phyloP scores from a whole-genome alignment of 2,797 vertebrate species.

The Sebastes glaucus region DNA sequence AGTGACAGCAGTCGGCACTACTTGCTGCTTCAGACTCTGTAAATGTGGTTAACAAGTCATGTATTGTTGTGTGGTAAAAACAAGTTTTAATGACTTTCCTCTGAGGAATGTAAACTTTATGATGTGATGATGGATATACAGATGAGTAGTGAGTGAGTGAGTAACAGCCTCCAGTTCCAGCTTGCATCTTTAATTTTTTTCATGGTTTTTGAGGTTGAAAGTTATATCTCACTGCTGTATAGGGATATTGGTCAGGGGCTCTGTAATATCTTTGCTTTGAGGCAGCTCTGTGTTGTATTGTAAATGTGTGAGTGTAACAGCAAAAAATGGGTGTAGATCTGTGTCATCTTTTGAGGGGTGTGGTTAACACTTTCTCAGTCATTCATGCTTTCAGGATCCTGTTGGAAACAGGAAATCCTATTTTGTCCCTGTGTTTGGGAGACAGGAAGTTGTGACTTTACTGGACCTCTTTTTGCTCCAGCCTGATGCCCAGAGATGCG shows the following conservation, averaged over 20 bases:
- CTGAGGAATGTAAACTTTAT: not conserved
- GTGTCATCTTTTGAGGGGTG: slow-evolving; percentile 8
- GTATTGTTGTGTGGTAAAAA: not conserved
- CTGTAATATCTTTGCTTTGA: not conserved
- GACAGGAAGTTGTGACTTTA: slow-evolving; percentile 54
- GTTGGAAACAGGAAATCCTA: slow-evolving; percentile 69
- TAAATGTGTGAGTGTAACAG: not conserved
- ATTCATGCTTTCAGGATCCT: slow-evolving; percentile 58
- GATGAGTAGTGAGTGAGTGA: not conserved
- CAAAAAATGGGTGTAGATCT: not conserved
- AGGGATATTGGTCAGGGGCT: not conserved
- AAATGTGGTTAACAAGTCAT: not conserved
- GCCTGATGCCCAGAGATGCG: not conserved
- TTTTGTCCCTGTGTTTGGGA: slow-evolving; percentile 36
- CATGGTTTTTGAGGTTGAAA: not conserved
- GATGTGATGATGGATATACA: not conserved
- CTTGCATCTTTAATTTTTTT: not conserved
- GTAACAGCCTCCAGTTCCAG: not conserved
- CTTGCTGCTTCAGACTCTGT: not conserved
- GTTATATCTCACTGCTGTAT: not conserved
- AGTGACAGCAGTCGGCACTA: not conserved
- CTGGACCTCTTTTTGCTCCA: not conserved
- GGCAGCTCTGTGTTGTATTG: not conserved
- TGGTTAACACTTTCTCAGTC: slow-evolving; percentile 37
- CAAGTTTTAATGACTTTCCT: not conserved